Evolutionary conservation across 1,140 invertebrate genomes (phyloP).

Genomic region (Meloidogyne floridensis): DNA sequence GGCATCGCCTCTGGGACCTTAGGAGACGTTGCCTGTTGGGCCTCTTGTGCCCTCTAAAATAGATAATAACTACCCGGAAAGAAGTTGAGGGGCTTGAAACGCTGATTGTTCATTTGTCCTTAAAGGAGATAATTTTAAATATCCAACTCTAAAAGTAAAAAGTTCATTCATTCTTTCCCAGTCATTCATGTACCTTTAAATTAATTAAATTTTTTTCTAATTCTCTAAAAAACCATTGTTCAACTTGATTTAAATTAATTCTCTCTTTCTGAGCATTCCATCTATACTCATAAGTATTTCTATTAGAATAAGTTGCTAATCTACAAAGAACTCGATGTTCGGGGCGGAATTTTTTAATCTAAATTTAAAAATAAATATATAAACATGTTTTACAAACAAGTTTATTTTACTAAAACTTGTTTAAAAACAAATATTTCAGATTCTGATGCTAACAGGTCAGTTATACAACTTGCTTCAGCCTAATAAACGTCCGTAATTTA

Average conservation of each 20-base stretch:
- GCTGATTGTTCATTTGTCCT: conserved; percentile 39
- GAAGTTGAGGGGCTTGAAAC: conserved; percentile 41
- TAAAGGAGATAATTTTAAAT: conserved; percentile 61
- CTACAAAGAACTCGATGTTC: conserved; percentile 60
- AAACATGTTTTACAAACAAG: conserved; percentile 22
- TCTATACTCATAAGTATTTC: conserved; percentile 60
- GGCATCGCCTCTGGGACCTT: too few species aligned
- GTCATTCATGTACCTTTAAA: conserved; percentile 61
- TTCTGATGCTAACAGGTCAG: too few species aligned
- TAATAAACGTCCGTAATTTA: too few species aligned
- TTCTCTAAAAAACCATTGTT: conserved; percentile 44
- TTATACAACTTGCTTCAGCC: too few species aligned
- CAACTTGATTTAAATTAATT: conserved; percentile 63
- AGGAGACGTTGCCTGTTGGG: too few species aligned
- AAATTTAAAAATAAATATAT: conserved; percentile 2
- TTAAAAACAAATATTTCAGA: too few species aligned
- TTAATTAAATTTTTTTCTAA: too few species aligned
- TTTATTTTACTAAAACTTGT: background rate
- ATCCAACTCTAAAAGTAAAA: conserved; percentile 64
- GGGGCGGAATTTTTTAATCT: conserved; percentile 66
- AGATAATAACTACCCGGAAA: conserved; percentile 39
- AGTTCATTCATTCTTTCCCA: conserved; percentile 64
- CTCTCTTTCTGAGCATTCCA: conserved; percentile 62
- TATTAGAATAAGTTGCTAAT: conserved; percentile 51
- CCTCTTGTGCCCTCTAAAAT: too few species aligned